A percentile compares a stretch with the other conserved stretches of the same genome.
Evolutionary conservation across 2,888 invertebrate species (phyloP).

Genomic region (Xestia xanthographa): DNA sequence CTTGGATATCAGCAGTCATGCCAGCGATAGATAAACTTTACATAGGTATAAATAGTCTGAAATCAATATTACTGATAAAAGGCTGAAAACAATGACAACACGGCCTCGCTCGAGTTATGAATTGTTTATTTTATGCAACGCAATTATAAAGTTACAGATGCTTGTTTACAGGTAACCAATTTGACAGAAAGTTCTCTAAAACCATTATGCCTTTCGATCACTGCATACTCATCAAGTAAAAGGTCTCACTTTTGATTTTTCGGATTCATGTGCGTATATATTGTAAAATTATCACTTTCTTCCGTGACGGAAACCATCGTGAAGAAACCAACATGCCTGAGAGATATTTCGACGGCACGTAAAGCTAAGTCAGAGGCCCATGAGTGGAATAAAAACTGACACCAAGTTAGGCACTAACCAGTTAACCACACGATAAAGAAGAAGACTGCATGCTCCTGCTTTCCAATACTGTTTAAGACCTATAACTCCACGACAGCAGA

Average conservation of each 20-base stretch:
- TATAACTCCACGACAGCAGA: neutral
- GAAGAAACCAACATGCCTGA: too few relatives aligned
- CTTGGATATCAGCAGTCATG: neutral
- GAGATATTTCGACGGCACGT: too few relatives aligned
- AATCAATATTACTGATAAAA: conserved; percentile 72
- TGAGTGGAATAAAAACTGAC: too few relatives aligned
- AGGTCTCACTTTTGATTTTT: too few relatives aligned
- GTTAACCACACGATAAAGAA: too few relatives aligned
- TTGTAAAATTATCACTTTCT: too few relatives aligned
- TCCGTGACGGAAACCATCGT: too few relatives aligned
- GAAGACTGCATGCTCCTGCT: neutral
- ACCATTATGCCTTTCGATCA: neutral
- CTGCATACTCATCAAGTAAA: too few relatives aligned
- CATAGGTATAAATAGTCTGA: conserved; percentile 45
- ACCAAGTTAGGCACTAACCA: too few relatives aligned
- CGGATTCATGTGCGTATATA: too few relatives aligned
- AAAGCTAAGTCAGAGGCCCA: too few relatives aligned
- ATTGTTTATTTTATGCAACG: conserved; percentile 15
- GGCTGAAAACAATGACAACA: conserved; percentile 60
- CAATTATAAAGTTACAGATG: neutral
- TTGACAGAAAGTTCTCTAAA: neutral
- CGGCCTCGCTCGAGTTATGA: conserved; percentile 56
- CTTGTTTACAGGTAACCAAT: neutral
- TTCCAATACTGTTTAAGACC: neutral
- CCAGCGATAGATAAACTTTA: conserved; percentile 1